Base-by-base conservation (phyloP, 2,113 vertebrate genomes). In the Syrrhaptes paradoxus region DNA sequence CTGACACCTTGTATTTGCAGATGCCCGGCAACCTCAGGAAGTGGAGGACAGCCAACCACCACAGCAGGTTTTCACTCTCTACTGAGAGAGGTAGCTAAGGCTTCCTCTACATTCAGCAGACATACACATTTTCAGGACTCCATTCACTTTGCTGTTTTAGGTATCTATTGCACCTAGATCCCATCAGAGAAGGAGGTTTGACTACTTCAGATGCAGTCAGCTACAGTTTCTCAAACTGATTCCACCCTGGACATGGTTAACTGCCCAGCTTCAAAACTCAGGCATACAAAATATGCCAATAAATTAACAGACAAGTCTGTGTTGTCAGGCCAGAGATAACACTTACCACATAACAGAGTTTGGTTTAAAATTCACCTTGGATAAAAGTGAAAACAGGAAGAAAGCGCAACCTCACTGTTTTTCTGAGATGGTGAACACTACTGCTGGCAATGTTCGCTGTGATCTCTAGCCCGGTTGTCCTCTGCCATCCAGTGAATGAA, bases 21-120 rank as follows among this genome's bases (percentile, higher is more conserved):
- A 57, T 11, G 20, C 61, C 28, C 17, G 25, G 49, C 15, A 31
- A 41, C 4, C 41, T 57, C 55, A 31, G 52, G 17, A 1, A 5
- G 29, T 1, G 4, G 17, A 61, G 6, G 24, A 62, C 67, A 74
- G 13, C 26, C 24, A 3, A 7, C 2, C 10, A 17, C 26, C 1
- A 1, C 0, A 0, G 22, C 41, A 81, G 13, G 17, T 41, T 67
- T 62, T 36, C 36, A 67, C 31, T 17, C 85, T 11, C 3, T 0
- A 19, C 0, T 14, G 20, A 75, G 17, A 32, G 9, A 63, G 28
- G 43, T 32, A 88, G 51, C 17, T 26, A 52, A 20, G 16, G 16
- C 14, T 31, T 41, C 29, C 26, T 34, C 24, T 22, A 45, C 31
- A 11, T 22, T n/a, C 17, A 67, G 36, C 15, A 82, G 28, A 62